Evolutionary conservation across 2,888 invertebrate species (phyloP), one percentile per base, ranked within the genome.

Genomic region (Esperia sulphurella): DNA sequence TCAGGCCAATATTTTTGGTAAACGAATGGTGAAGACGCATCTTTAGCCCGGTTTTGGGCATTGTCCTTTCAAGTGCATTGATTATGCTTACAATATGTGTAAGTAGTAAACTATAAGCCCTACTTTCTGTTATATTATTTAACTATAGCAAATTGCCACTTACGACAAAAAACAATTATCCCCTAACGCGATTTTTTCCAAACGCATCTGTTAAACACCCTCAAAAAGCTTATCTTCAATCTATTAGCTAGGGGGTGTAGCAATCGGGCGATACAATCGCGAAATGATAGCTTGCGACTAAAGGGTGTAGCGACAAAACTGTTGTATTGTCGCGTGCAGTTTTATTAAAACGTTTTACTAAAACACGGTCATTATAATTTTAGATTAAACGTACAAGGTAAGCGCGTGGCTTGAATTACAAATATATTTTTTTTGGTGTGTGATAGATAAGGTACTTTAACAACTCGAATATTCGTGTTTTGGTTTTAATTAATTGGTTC

Each of bases 161-260:
- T 21, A 5, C 5, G 21, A 21, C 31, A 37, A 8, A 39, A 44
- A 49, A 46, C 43, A 45, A 50, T 52, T 47, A 48, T 41, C 38
- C 43, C 49, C 49, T 49, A 52, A 52, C 48, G 46, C 53, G 52
- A 53, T 53, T 53, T 44, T n/a, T 49, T 30, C 14, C 48, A 40
- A 53, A 54, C 45, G 41, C 37, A 41, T 68, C 68, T 68, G 68
- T 67, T 65, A 63, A 59, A 55, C 57, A 46, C 49, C 49, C 49
- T 44, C 45, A 43, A 28, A 12, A 29, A 41, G 47, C 55, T 59
- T 63, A 63, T 65, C 63, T 54, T 40, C 48, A 45, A 64, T 62
- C 58, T 56, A 42, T 48, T 30, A 43, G 28, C 14, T 6, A 31
- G 37, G 43, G 48, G 51, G 39, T 40, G n/a, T 49, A 38, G 37